phyloP scores from a whole-genome alignment of 2,113 vertebrate species.

The Plestiodon gilberti region DNA sequence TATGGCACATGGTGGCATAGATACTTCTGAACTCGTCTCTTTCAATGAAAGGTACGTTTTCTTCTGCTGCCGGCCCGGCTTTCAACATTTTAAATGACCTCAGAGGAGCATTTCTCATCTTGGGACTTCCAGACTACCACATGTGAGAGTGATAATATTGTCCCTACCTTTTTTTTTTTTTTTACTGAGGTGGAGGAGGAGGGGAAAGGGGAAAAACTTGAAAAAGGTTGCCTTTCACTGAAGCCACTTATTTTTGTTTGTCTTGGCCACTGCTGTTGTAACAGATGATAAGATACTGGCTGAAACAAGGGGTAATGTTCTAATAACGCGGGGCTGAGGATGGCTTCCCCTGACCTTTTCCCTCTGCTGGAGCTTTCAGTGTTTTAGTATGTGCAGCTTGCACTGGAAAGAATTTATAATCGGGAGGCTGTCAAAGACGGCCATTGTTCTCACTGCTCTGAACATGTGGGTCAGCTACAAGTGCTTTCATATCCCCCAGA shows the following conservation, averaged over 20 bases:
- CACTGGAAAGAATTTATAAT: constrained; percentile 86
- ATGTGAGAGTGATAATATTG: constrained; percentile 52
- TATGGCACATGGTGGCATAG: neutral
- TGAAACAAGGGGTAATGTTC: constrained; percentile 75
- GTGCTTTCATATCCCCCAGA: constrained; percentile 79
- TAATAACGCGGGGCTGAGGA: constrained; percentile 76
- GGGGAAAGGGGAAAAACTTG: constrained; percentile 25
- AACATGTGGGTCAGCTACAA: constrained; percentile 85
- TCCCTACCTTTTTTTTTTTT: constrained; percentile 33
- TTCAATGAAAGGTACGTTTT: constrained; percentile 39
- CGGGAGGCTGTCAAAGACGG: constrained; percentile 82
- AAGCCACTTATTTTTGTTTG: constrained; percentile 75
- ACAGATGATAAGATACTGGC: constrained; percentile 71
- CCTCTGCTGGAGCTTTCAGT: constrained; percentile 78
- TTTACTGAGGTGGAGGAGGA: constrained; percentile 50
- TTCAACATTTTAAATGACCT: constrained; percentile 53
- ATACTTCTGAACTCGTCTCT: constrained; percentile 10
- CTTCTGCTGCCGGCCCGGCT: constrained; percentile 24
- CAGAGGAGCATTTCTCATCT: constrained; percentile 43
- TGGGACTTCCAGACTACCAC: constrained; percentile 41
- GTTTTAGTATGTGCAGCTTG: constrained; percentile 83
- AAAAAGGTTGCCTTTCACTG: constrained; percentile 71
- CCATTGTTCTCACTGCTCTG: constrained; percentile 82
- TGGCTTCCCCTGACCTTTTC: constrained; percentile 82
- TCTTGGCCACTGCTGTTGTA: constrained; percentile 59